These are phyloP conservation scores for Gopherus evgoodei DNA, from an alignment of 2,113 vertebrate genomes.

Conservation along the genomic window DNA sequence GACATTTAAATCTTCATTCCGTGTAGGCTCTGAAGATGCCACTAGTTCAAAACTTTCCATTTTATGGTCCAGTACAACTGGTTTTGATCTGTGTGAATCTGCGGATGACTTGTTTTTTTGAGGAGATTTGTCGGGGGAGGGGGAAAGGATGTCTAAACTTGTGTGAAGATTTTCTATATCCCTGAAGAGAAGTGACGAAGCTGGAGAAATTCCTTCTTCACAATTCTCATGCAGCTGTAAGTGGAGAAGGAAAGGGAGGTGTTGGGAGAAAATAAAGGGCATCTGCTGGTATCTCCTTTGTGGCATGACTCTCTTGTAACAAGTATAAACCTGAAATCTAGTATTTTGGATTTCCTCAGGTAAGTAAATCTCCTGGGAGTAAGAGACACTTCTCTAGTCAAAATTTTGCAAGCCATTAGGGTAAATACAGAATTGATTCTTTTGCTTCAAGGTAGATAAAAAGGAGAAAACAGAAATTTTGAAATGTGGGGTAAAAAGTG, in stretches of 20 bases:
- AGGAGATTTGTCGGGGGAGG: not conserved
- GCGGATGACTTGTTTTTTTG: constrained; percentile 6
- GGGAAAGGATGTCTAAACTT: not conserved
- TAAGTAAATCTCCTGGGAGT: constrained; percentile 49
- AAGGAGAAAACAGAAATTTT: not conserved
- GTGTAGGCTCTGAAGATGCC: not conserved
- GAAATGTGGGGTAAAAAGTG: not conserved
- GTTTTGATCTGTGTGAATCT: not conserved
- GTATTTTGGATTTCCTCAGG: constrained; percentile 37
- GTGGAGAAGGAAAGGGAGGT: constrained; percentile 40
- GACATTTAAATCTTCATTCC: not conserved
- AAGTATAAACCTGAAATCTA: not conserved
- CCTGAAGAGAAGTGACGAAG: constrained; percentile 43
- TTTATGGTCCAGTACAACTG: not conserved
- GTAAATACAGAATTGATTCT: not conserved
- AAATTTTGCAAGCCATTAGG: not conserved
- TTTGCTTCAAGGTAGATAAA: not conserved
- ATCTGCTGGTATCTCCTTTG: constrained; percentile 33
- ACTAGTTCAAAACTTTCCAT: not conserved
- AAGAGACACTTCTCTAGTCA: not conserved
- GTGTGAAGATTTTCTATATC: constrained; percentile 46
- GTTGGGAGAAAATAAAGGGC: constrained; percentile 36
- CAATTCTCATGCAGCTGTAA: not conserved
- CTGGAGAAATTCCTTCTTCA: constrained; percentile 46
- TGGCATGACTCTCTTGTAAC: constrained; percentile 19